These are phyloP conservation scores for Nyctereutes procyonoides DNA, from an alignment of 2,113 vertebrate species.

Conservation along the genomic window DNA sequence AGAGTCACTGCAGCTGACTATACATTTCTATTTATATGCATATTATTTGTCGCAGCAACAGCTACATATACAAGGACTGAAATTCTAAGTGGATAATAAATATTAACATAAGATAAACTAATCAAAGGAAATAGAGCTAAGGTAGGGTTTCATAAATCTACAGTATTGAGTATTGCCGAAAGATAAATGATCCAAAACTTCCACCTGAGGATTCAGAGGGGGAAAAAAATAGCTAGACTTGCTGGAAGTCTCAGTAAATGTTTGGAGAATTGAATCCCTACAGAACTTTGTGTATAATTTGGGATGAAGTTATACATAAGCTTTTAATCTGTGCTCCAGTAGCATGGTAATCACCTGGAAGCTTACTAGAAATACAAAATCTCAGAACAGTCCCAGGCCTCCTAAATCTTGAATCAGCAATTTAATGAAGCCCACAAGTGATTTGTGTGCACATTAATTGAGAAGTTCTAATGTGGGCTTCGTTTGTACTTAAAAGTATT, in stretches of 20 bases:
- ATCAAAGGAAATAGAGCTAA: not conserved
- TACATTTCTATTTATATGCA: not conserved
- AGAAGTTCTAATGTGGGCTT: not conserved
- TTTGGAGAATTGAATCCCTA: conserved; percentile 18
- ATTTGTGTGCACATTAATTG: not conserved
- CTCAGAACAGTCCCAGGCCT: not conserved
- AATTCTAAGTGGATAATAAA: conserved; percentile 38
- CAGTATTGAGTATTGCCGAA: not conserved
- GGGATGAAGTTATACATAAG: not conserved
- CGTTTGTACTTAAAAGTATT: not conserved
- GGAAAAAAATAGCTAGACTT: conserved; percentile 31
- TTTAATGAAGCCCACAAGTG: not conserved
- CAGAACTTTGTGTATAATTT: not conserved
- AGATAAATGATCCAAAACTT: conserved; percentile 53
- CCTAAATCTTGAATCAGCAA: not conserved
- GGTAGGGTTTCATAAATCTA: not conserved
- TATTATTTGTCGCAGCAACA: not conserved
- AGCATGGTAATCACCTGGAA: not conserved
- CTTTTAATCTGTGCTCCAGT: not conserved
- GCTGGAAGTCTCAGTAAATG: conserved; percentile 8
- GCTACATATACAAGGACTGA: not conserved
- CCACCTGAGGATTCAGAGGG: not conserved
- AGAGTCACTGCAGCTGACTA: not conserved
- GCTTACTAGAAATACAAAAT: not conserved
- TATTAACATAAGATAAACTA: conserved; percentile 17